Evolutionary conservation across 2,888 invertebrate genomes (phyloP).

Genomic region (Hyles lineata): DNA sequence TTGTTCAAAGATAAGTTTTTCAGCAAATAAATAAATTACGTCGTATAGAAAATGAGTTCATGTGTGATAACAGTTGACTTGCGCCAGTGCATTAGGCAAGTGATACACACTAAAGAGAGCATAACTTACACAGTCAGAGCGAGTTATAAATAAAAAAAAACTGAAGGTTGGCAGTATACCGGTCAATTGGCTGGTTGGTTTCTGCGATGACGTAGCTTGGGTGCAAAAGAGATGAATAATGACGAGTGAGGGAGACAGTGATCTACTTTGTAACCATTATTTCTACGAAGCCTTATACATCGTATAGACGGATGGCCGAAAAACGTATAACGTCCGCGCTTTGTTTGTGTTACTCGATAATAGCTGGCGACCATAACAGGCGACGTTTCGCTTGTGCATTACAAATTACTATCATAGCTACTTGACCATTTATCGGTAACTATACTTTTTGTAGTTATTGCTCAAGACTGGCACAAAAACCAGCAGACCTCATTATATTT

Average conservation of each 20-base stretch:
- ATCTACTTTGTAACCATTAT: slow-evolving; percentile 70
- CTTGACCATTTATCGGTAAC: slow-evolving; percentile 5
- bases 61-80: neutral
- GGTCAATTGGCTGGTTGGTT: slow-evolving; percentile 85
- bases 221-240: slow-evolving; percentile 59
- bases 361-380: slow-evolving; percentile 60
- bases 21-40: too few species aligned
- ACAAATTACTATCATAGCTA: slow-evolving; percentile 53
- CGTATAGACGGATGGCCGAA: slow-evolving; percentile 77
- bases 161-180: slow-evolving; percentile 84
- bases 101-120: slow-evolving; percentile 59
- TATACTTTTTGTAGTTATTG: neutral
- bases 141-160: slow-evolving; percentile 84
- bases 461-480: neutral
- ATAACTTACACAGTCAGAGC: slow-evolving; percentile 80
- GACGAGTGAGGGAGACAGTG: slow-evolving; percentile 54
- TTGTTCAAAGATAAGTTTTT: too few species aligned
- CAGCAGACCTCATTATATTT: neutral
- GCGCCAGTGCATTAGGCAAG: slow-evolving; percentile 39
- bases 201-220: slow-evolving; percentile 79
- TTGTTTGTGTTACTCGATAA: slow-evolving; percentile 63
- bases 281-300: slow-evolving; percentile 80
- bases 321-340: slow-evolving; percentile 77
- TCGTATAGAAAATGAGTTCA: neutral
- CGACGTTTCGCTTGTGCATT: slow-evolving; percentile 48